phyloP scores from a whole-genome alignment of 2,797 vertebrate species.

The Phataginus tetradactyla region DNA sequence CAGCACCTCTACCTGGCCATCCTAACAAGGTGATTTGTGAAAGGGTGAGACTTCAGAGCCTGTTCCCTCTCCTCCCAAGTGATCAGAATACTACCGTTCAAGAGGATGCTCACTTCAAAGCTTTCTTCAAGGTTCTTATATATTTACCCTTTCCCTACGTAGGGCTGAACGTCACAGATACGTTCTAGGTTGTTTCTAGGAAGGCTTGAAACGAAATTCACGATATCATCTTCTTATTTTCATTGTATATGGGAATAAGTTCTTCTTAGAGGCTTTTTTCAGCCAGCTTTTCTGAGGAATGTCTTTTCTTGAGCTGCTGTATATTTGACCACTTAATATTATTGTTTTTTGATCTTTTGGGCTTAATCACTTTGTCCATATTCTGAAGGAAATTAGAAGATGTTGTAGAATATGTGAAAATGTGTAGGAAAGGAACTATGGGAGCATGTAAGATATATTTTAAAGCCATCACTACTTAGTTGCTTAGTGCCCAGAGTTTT shows the following conservation, averaged over 20 bases:
- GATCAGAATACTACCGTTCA: constrained; percentile 83
- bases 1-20: constrained; percentile 82
- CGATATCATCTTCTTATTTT: constrained; percentile 59
- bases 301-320: constrained; percentile 68
- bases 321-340: constrained; percentile 59
- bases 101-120: constrained; percentile 84
- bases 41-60: constrained; percentile 84
- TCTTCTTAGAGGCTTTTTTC: constrained; percentile 67
- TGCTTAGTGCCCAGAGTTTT: constrained; percentile 10
- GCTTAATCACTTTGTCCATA: constrained; percentile 56
- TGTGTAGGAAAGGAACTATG: not conserved
- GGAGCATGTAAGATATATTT: constrained; percentile 18
- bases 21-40: constrained; percentile 85
- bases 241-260: constrained; percentile 53
- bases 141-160: constrained; percentile 79
- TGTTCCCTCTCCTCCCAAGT: constrained; percentile 84
- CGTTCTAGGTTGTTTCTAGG: constrained; percentile 57
- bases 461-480: not conserved
- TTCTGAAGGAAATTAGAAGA: constrained; percentile 42
- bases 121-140: constrained; percentile 84
- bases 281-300: constrained; percentile 66
- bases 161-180: constrained; percentile 65
- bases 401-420: not conserved
- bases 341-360: constrained; percentile 39
- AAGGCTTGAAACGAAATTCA: constrained; percentile 62